Conservation (phyloP, 92 coral and sea anemone genomes). For the Diadumene lineata region DNA sequence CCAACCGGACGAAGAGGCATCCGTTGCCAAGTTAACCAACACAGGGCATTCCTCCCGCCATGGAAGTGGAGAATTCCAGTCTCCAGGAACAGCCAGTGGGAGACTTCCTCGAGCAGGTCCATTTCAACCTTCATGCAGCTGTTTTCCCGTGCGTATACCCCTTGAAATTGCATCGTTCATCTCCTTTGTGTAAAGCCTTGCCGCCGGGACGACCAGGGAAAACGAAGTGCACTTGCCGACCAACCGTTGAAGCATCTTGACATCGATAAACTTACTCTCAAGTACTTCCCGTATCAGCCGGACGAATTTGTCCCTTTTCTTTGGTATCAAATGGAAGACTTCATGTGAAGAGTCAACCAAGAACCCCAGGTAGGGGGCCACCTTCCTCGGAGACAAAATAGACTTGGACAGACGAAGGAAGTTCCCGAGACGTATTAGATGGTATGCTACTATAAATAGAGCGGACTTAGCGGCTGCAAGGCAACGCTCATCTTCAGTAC, state of each 20-base stretch:
- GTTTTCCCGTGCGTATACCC: no score
- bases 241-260: constrained; percentile 41
- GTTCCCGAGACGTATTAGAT: constrained; percentile 39
- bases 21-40: no score
- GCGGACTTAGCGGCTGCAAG: constrained; percentile 42
- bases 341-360: constrained; percentile 28
- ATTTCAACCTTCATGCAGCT: no score
- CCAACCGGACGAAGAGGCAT: no score
- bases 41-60: no score
- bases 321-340: constrained; percentile 38
- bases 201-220: constrained; percentile 44
- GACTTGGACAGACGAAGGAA: constrained; percentile 44
- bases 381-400: constrained; percentile 17
- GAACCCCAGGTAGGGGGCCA: constrained; percentile 42
- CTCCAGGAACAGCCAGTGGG: no score
- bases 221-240: constrained; percentile 47
- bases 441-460: constrained; percentile 40
- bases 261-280: background rate
- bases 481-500: constrained; percentile 14
- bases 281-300: constrained; percentile 16
- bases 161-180: no score
- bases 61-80: no score
- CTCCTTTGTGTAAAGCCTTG: constrained; percentile 34
- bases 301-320: constrained; percentile 37
- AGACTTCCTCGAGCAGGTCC: no score